A percentile compares a stretch with the other conserved stretches of the same genome.
These are phyloP conservation scores for Sminthurinus aureus DNA, from an alignment of 2,888 invertebrate species.

Conservation along the genomic window DNA sequence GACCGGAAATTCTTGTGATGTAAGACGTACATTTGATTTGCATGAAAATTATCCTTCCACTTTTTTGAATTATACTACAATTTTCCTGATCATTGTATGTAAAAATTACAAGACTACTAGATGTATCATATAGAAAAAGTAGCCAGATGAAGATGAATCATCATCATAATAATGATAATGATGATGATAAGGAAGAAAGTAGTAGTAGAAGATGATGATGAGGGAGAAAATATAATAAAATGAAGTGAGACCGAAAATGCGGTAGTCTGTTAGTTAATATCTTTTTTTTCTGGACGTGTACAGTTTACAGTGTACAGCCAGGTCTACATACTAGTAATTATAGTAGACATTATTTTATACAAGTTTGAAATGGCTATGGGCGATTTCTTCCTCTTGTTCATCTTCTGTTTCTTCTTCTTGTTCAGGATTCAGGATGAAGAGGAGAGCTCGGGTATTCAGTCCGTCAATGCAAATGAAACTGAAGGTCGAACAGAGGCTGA, in stretches of 20 bases:
- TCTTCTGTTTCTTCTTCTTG: too few species aligned
- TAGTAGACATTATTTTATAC: conserved; percentile 22
- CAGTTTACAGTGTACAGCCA: neutral
- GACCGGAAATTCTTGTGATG: conserved; percentile 8
- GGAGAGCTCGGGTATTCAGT: too few species aligned
- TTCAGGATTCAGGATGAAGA: too few species aligned
- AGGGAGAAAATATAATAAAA: neutral
- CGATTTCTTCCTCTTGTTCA: conserved; percentile 17
- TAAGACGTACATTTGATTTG: too few species aligned
- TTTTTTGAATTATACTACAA: neutral
- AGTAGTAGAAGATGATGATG: neutral
- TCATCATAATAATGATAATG: too few species aligned
- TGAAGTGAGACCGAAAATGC: conserved; percentile 23
- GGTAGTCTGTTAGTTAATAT: conserved; percentile 7
- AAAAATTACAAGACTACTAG: too few species aligned
- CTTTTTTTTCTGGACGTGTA: neutral
- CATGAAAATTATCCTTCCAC: neutral
- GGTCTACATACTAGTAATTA: conserved; percentile 27
- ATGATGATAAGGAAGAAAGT: too few species aligned
- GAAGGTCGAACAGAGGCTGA: conserved; percentile 30
- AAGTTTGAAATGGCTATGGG: conserved; percentile 26
- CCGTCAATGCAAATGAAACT: conserved; percentile 34
- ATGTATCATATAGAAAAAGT: too few species aligned
- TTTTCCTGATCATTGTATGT: too few species aligned
- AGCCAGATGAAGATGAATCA: too few species aligned